phyloP scores from a whole-genome alignment of 2,888 invertebrate genomes.

The Notodonta dromedarius region DNA sequence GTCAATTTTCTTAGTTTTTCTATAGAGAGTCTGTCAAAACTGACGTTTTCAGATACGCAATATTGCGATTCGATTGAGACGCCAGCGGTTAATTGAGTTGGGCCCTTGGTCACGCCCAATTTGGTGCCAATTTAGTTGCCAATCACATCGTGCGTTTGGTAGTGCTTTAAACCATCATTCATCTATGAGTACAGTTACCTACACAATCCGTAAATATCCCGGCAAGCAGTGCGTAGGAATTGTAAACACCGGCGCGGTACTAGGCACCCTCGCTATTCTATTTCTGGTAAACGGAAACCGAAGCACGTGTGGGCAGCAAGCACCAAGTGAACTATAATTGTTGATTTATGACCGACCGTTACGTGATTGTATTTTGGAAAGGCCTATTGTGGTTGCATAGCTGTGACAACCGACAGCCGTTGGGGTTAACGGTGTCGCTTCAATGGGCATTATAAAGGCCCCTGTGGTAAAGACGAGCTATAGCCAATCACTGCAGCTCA shows the following conservation, averaged over 20 bases:
- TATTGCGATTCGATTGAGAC: no score
- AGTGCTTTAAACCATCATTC: neutral
- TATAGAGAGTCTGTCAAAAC: no score
- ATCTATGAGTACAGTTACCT: slow-evolving; percentile 28
- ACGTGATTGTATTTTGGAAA: neutral
- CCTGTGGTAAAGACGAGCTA: no score
- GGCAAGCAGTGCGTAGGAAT: slow-evolving; percentile 36
- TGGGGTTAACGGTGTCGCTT: no score
- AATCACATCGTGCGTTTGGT: no score
- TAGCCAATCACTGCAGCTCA: no score
- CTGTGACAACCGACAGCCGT: neutral
- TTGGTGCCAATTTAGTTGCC: no score
- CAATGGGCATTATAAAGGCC: no score
- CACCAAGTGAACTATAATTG: slow-evolving; percentile 8
- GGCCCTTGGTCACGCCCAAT: no score
- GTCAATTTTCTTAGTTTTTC: no score
- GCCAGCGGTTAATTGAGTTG: no score
- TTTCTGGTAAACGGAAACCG: slow-evolving; percentile 55
- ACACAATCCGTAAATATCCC: slow-evolving; percentile 39
- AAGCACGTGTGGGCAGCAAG: slow-evolving; percentile 25
- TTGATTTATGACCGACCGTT: slow-evolving; percentile 20
- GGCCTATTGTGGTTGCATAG: neutral
- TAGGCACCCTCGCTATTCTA: slow-evolving; percentile 48
- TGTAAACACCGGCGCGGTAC: slow-evolving; percentile 53
- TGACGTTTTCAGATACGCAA: no score